phyloP scores from a whole-genome alignment of 2,888 invertebrate species.

The Phortica magna region DNA sequence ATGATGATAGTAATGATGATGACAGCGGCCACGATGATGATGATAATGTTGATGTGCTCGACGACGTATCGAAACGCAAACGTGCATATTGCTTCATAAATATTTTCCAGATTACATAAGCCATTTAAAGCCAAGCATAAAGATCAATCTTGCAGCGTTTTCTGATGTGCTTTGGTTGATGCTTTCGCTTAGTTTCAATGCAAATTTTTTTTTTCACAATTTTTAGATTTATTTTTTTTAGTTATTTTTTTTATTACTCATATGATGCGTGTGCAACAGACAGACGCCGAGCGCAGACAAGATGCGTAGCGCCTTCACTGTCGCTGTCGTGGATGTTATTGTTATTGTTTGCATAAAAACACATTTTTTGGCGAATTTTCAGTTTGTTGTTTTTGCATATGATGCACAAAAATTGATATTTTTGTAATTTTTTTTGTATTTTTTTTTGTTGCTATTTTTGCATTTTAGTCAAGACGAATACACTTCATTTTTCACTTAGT shows the following conservation, averaged over 20 bases:
- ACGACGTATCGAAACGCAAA: constrained; percentile 67
- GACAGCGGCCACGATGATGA: constrained; percentile 29
- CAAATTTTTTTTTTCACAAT: constrained; percentile 26
- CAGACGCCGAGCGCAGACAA: constrained; percentile 44
- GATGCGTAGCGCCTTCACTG: constrained; percentile 9
- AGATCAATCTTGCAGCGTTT: background rate
- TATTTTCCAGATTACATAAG: constrained; percentile 77
- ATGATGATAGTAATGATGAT: constrained; percentile 38
- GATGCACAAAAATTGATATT: constrained; percentile 41
- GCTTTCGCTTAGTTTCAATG: background rate
- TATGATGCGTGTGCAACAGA: constrained; percentile 66
- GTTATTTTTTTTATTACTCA: constrained; percentile 25
- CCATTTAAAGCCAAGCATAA: constrained; percentile 58
- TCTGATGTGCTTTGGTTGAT: background rate
- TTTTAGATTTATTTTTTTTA: constrained; percentile 18
- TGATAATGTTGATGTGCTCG: constrained; percentile 50
- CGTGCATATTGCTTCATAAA: constrained; percentile 75
- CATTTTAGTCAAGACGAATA: constrained; percentile 64
- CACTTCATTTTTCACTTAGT: constrained; percentile 66
- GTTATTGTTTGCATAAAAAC: constrained; percentile 52
- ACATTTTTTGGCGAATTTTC: constrained; percentile 56
- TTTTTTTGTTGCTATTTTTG: constrained; percentile 55
- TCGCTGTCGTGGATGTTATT: constrained; percentile 17
- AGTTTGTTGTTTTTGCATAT: constrained; percentile 65
- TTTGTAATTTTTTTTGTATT: background rate